Conservation (phyloP, 2,888 invertebrate species). For the Nezara viridula region DNA sequence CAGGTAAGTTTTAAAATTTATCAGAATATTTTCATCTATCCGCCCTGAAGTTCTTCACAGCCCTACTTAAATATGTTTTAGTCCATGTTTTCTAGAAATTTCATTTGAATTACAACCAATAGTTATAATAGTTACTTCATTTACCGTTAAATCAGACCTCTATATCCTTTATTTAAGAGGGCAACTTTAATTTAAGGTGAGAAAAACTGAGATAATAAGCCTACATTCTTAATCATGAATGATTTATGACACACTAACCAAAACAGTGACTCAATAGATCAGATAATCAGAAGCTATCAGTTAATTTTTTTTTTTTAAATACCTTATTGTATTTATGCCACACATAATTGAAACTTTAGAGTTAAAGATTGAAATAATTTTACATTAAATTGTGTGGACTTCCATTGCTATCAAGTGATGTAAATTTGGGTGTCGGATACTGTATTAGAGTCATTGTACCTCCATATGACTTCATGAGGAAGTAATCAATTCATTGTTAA, state of each 20-base stretch:
- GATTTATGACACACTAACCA: constrained; percentile 33
- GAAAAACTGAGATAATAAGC: not conserved
- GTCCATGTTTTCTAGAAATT: constrained; percentile 34
- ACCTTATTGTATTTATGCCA: not conserved
- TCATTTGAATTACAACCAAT: not conserved
- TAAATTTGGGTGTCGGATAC: not conserved
- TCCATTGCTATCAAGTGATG: too few relatives aligned
- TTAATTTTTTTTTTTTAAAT: not conserved
- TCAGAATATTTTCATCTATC: not conserved
- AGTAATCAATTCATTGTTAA: constrained; percentile 55
- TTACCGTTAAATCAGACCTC: not conserved
- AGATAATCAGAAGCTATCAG: not conserved
- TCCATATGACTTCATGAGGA: constrained; percentile 48
- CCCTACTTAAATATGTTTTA: constrained; percentile 12
- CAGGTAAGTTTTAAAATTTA: constrained; percentile 39
- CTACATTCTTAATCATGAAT: not conserved
- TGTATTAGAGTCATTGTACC: constrained; percentile 57
- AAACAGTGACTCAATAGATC: constrained; percentile 28
- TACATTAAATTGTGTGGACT: too few relatives aligned
- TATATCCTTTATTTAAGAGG: not conserved
- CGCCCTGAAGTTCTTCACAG: not conserved
- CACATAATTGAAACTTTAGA: not conserved
- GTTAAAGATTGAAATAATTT: not conserved
- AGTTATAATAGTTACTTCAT: not conserved
- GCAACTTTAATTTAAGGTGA: not conserved